Conservation (phyloP, 2,888 invertebrate genomes). For the Terebella lapidaria region DNA sequence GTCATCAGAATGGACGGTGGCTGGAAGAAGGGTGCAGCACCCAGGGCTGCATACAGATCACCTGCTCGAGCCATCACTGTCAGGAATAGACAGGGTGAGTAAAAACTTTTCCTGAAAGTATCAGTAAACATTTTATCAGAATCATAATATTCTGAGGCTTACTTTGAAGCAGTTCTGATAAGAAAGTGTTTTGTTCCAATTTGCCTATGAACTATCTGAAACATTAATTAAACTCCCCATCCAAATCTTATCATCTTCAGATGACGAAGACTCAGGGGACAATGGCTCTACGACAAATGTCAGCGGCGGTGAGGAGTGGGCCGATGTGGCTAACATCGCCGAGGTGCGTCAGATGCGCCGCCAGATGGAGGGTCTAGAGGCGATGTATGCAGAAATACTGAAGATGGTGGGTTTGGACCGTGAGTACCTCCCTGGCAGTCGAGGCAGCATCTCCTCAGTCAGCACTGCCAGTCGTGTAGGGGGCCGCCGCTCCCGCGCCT, state of each 20-base stretch:
- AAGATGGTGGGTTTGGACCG: conserved; percentile 30
- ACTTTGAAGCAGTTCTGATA: too few species aligned
- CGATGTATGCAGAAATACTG: conserved; percentile 39
- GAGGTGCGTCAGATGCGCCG: conserved; percentile 29
- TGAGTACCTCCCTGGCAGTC: conserved; percentile 25
- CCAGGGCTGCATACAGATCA: background rate
- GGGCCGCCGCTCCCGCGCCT: conserved; percentile 3
- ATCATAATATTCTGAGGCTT: too few species aligned
- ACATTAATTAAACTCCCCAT: too few species aligned
- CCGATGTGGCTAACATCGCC: background rate
- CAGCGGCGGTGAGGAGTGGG: background rate
- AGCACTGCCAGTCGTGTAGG: conserved; percentile 19
- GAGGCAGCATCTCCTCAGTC: conserved; percentile 35
- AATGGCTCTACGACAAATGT: conserved; percentile 3
- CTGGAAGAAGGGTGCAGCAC: background rate
- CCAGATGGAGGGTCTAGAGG: conserved; percentile 38
- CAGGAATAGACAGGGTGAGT: too few species aligned
- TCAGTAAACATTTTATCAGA: too few species aligned
- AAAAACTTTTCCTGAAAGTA: too few species aligned
- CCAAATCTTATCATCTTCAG: too few species aligned
- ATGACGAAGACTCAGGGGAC: background rate
- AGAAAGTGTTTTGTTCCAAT: too few species aligned
- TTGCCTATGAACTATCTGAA: too few species aligned
- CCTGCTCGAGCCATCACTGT: background rate
- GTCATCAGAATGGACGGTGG: background rate